These are phyloP conservation scores for Ceriagrion tenellum DNA, from an alignment of 2,888 invertebrate species.

Conservation along the genomic window DNA sequence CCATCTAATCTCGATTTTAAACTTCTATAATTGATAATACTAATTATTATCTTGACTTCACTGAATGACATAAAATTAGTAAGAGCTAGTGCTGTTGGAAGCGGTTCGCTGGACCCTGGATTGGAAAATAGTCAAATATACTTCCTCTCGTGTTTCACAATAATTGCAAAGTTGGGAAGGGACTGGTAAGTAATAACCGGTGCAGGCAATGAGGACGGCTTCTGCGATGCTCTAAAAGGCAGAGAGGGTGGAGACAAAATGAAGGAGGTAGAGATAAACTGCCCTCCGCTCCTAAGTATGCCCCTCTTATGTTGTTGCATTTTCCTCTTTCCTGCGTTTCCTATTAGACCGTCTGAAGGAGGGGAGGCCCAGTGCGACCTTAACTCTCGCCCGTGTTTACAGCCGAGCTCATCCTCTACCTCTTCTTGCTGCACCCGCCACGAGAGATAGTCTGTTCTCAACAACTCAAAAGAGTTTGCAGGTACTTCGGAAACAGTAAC, in stretches of 20 bases:
- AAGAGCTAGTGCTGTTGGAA: no score
- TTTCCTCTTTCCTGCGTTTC: neutral
- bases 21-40: no score
- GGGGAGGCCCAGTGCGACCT: neutral
- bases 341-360: neutral
- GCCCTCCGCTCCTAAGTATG: neutral
- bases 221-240: neutral
- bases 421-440: slow-evolving; percentile 44
- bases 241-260: neutral
- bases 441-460: slow-evolving; percentile 44
- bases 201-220: neutral
- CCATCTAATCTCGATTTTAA: no score
- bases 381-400: slow-evolving; percentile 50
- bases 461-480: slow-evolving; percentile 35
- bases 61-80: no score
- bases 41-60: no score
- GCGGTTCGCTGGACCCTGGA: no score
- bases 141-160: no score
- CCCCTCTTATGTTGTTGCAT: neutral
- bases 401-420: slow-evolving; percentile 27
- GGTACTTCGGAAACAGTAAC: neutral
- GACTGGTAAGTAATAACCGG: no score
- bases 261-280: neutral
- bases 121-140: no score
- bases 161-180: no score